Evolutionary conservation across 2,113 vertebrate species (phyloP), one percentile per base, ranked within the genome.

Genomic region (Eidolon helvum): DNA sequence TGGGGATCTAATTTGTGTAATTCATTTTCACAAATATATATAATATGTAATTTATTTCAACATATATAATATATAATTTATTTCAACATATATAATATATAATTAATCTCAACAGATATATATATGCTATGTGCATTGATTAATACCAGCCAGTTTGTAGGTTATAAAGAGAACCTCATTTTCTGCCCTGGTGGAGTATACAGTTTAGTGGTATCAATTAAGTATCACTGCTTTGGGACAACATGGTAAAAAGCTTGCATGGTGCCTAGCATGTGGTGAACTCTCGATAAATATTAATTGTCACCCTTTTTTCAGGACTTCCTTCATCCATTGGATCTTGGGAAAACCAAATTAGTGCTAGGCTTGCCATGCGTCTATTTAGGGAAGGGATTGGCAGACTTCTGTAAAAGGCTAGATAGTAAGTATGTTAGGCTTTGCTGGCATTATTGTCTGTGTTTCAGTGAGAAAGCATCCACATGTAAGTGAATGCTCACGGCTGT

Each of bases 401-500:
- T 68, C 61, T 40, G 2, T 48, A 16, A 69, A 89, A 71, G 33
- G 15, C 68, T 40, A 10, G 35, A 14, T 24, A 78, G 45, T 71
- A 48, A 84, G 6, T 28, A 40, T 2, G 40, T 33, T 48, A 15
- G 18, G 33, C 8, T 55, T 28, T 78, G n/a, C 21, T 61, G 33
- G 43, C 53, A 26, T 0, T 35, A 1, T 16, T 38, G 82, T n/a
- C 50, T n/a, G 16, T 61, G 10, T 22, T 61, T n/a, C 10, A 14
- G 2, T 21, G 78, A 38, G n/a, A 55, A 72, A 66, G 30, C 35
- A 14, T 38, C 43, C 7, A 0, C 5, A 24, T 14, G 15, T 84
- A 35, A 63, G n/a, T 2, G 7, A 43, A 48, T 7, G 1, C 4
- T 1, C 1, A 11, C 10, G 45, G 3, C 26, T 65, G 33, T 38